A percentile compares a stretch with the other conserved stretches of the same genome.
These are phyloP conservation scores for Tachina grossa DNA, from an alignment of 2,888 invertebrate genomes.

Conservation along the genomic window DNA sequence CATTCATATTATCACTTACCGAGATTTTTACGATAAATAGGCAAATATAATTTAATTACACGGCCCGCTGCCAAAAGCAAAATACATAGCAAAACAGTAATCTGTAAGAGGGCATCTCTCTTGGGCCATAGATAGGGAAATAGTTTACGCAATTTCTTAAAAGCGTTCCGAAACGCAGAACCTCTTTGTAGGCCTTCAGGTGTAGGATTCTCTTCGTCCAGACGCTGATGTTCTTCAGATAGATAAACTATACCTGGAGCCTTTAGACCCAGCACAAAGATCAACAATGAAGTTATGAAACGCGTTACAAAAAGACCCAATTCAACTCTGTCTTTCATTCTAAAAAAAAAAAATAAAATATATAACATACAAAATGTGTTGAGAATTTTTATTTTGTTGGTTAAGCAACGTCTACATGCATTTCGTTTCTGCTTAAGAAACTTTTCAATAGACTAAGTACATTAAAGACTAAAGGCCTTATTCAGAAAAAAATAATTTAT, in stretches of 20 bases:
- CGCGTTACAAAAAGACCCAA: constrained; percentile 93
- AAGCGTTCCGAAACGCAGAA: constrained; percentile 91
- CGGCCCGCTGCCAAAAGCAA: constrained; percentile 90
- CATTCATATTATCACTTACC: constrained; percentile 84
- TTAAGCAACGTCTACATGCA: too few species aligned
- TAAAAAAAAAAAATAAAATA: constrained; percentile 4
- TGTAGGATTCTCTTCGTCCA: constrained; percentile 82
- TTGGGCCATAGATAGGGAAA: constrained; percentile 98
- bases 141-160: constrained; percentile 90
- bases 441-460: too few species aligned
- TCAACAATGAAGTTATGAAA: constrained; percentile 89
- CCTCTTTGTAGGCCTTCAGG: constrained; percentile 68
- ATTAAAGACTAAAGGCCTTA: too few species aligned
- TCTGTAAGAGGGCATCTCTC: constrained; percentile 89
- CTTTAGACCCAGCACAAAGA: constrained; percentile 93
- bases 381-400: too few species aligned
- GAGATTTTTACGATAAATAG: constrained; percentile 95
- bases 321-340: constrained; percentile 91
- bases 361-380: too few species aligned
- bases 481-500: too few species aligned
- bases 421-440: too few species aligned
- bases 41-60: constrained; percentile 94
- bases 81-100: constrained; percentile 92
- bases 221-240: constrained; percentile 78
- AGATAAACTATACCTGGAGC: constrained; percentile 91